These are phyloP conservation scores for Schizothorax lantsangensis DNA, from an alignment of 2,797 vertebrate genomes.

Conservation along the genomic window DNA sequence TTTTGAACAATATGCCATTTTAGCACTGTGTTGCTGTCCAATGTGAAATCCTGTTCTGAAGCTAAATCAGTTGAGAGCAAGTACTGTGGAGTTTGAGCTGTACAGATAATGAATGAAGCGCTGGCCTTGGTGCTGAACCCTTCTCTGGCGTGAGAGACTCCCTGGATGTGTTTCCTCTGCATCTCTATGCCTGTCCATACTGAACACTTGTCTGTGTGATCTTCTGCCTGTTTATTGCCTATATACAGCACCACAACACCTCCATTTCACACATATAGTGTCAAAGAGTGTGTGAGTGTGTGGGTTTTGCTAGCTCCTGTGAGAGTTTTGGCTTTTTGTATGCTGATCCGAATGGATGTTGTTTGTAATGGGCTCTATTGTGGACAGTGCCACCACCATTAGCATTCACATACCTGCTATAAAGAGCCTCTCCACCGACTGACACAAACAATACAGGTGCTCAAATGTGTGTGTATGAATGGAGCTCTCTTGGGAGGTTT, in stretches of 20 bases:
- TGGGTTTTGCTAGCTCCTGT: conserved; percentile 11
- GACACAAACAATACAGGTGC: background rate
- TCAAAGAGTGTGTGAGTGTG: conserved; percentile 2
- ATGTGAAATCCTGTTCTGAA: background rate
- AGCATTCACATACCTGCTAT: background rate
- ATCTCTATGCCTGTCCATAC: background rate
- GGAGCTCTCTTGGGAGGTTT: conserved; percentile 5
- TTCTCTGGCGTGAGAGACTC: background rate
- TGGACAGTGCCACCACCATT: background rate
- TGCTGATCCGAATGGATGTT: conserved; percentile 62
- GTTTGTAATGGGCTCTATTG: background rate
- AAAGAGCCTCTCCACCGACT: background rate
- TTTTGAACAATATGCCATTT: background rate
- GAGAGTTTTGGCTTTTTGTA: conserved; percentile 64
- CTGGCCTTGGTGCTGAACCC: conserved; percentile 56
- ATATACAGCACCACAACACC: conserved; percentile 15
- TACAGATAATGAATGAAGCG: background rate
- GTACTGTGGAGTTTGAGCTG: background rate
- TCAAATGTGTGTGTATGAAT: conserved; percentile 9
- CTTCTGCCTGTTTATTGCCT: background rate
- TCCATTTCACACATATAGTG: conserved; percentile 9
- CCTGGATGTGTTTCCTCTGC: background rate
- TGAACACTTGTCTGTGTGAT: background rate
- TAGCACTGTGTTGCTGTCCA: background rate
- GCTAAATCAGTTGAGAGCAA: background rate